These are phyloP conservation scores for Battus philenor DNA, from an alignment of 1,140 invertebrate genomes.

Conservation along the genomic window DNA sequence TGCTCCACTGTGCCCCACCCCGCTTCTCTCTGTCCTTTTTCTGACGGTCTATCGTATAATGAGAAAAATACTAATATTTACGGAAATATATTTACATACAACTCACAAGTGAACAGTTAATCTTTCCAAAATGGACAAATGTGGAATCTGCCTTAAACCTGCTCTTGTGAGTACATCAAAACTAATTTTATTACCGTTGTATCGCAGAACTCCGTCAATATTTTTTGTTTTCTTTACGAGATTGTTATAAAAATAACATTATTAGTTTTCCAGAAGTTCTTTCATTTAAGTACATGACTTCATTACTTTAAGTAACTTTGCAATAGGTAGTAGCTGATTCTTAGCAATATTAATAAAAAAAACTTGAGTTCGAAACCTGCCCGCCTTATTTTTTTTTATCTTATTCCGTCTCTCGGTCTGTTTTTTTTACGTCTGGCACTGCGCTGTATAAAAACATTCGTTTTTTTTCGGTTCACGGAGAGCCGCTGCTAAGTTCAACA, in stretches of 20 bases:
- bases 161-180: slow-evolving; percentile 50
- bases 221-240: slow-evolving; percentile 69
- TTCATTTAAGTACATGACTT: too few relatives aligned
- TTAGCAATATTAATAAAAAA: slow-evolving; percentile 51
- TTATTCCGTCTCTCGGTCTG: slow-evolving; percentile 43
- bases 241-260: slow-evolving; percentile 62
- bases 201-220: slow-evolving; percentile 42
- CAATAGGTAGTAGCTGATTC: too few relatives aligned
- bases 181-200: slow-evolving; percentile 23
- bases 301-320: too few relatives aligned
- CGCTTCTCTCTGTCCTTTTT: slow-evolving; percentile 54
- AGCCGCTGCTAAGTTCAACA: background rate
- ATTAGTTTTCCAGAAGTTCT: slow-evolving; percentile 20
- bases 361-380: slow-evolving; percentile 67
- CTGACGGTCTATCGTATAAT: slow-evolving; percentile 51
- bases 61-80: slow-evolving; percentile 56
- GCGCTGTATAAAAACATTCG: slow-evolving; percentile 57
- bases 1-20: slow-evolving; percentile 48
- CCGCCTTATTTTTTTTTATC: slow-evolving; percentile 68
- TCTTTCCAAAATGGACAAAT: slow-evolving; percentile 58
- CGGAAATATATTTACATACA: slow-evolving; percentile 43
- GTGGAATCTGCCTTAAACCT: slow-evolving; percentile 63
- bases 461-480: slow-evolving; percentile 32
- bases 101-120: slow-evolving; percentile 28
- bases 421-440: slow-evolving; percentile 72